Percentiles rank a stretch among this genome's conserved stretches.
These are phyloP conservation scores for Tinea pellionella DNA, from an alignment of 2,888 invertebrate species.

Conservation along the genomic window DNA sequence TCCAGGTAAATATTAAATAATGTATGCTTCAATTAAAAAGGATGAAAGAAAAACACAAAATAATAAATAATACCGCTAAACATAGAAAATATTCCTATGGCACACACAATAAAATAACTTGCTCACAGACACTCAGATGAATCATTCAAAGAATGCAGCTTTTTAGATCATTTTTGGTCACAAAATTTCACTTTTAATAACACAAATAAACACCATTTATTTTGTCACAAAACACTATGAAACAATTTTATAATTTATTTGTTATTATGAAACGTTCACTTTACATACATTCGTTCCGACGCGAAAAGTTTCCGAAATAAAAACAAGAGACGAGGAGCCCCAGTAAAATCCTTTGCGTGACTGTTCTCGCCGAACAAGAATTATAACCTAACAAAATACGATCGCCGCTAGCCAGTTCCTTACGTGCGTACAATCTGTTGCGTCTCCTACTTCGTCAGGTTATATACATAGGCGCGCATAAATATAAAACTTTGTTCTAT, in stretches of 20 bases:
- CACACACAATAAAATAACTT: neutral
- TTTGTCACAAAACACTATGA: neutral
- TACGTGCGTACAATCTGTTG: slow-evolving; percentile 31
- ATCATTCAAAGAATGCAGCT: slow-evolving; percentile 11
- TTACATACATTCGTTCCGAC: neutral
- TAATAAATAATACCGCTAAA: neutral
- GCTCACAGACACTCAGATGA: slow-evolving; percentile 7
- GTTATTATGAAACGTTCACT: neutral
- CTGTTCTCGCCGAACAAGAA: slow-evolving; percentile 40
- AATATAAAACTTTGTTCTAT: slow-evolving; percentile 3
- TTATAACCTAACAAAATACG: slow-evolving; percentile 53
- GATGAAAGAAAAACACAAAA: no score
- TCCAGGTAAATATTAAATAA: no score
- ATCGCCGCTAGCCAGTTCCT: slow-evolving; percentile 20
- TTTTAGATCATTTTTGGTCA: neutral
- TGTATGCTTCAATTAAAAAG: no score
- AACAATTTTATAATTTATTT: neutral
- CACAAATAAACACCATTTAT: neutral
- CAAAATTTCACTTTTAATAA: slow-evolving; percentile 6
- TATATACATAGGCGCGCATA: slow-evolving; percentile 18
- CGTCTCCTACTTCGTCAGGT: slow-evolving; percentile 46
- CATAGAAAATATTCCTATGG: slow-evolving; percentile 10
- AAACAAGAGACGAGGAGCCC: slow-evolving; percentile 30
- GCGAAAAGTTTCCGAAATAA: slow-evolving; percentile 10
- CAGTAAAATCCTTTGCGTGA: slow-evolving; percentile 34